A percentile compares a stretch with the other conserved stretches of the same genome.
Conservation (phyloP, 2,797 vertebrate species). For the Bradypodion ventrale region DNA sequence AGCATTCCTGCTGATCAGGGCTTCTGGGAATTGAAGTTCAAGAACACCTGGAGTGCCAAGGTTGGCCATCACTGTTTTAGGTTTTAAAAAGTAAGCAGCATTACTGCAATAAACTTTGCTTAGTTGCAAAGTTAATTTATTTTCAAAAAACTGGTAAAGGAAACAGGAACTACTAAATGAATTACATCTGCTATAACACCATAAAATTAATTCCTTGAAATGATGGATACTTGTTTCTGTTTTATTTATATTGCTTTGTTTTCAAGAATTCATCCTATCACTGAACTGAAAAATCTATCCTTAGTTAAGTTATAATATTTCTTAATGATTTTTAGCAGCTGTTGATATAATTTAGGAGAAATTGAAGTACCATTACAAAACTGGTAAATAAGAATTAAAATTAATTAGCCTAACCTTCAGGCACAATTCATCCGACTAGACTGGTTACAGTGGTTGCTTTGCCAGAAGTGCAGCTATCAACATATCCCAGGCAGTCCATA, state of each 20-base stretch:
- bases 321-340: constrained; percentile 30
- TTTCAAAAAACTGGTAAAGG: constrained; percentile 30
- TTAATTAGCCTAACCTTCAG: constrained; percentile 5
- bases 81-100: too few species aligned
- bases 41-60: too few species aligned
- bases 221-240: background rate
- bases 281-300: constrained; percentile 18
- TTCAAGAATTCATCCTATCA: constrained; percentile 3
- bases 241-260: constrained; percentile 28
- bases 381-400: constrained; percentile 19
- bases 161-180: constrained; percentile 30
- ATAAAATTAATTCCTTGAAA: constrained; percentile 31
- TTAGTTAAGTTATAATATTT: constrained; percentile 22
- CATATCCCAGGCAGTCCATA: background rate
- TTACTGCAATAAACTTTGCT: constrained; percentile 8
- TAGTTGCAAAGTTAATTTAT: constrained; percentile 19
- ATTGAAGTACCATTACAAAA: constrained; percentile 26
- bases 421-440: background rate
- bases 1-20: too few species aligned
- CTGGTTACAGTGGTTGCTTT: background rate
- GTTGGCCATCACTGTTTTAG: too few species aligned
- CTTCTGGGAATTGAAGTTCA: too few species aligned
- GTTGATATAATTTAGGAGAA: background rate
- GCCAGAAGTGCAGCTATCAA: background rate
- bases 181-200: constrained; percentile 16